A percentile compares a stretch with the other conserved stretches of the same genome.
Conservation (phyloP, 2,113 vertebrate genomes). For the Pseudorasbora parva region DNA sequence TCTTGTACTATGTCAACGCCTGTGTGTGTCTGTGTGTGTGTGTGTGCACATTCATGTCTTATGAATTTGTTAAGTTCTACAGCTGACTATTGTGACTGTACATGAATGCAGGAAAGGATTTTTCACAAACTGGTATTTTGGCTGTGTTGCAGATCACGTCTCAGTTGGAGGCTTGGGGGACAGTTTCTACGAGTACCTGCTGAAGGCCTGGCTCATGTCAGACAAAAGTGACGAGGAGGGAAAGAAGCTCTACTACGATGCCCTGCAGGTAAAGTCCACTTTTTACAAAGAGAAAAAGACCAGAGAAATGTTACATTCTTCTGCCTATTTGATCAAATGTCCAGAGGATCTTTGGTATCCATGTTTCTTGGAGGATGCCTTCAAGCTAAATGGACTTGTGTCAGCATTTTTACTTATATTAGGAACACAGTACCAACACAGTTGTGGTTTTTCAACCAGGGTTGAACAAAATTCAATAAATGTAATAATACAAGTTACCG, state of each 20-base stretch:
- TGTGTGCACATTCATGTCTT: too few relatives aligned
- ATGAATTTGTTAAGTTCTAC: background rate
- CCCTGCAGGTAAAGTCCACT: slow-evolving; percentile 85
- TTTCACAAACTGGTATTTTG: slow-evolving; percentile 32
- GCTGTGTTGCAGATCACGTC: slow-evolving; percentile 87
- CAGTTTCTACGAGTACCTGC: slow-evolving; percentile 98
- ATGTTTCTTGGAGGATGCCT: background rate
- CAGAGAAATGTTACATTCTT: slow-evolving; percentile 4
- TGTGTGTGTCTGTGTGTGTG: background rate
- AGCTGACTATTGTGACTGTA: background rate
- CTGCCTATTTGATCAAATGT: background rate
- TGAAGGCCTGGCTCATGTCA: slow-evolving; percentile 98
- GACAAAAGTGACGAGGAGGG: slow-evolving; percentile 93
- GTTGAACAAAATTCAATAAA: background rate
- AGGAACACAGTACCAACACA: background rate
- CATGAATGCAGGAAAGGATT: background rate
- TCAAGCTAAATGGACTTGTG: background rate
- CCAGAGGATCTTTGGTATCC: background rate
- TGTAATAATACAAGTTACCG: too few relatives aligned
- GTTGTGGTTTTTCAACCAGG: background rate
- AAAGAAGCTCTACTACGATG: slow-evolving; percentile 95
- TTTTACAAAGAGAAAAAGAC: background rate
- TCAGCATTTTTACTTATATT: background rate
- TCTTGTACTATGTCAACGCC: background rate
- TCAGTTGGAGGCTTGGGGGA: slow-evolving; percentile 95